phyloP scores from a whole-genome alignment of 2,797 vertebrate genomes.

The Anguilla anguilla region DNA sequence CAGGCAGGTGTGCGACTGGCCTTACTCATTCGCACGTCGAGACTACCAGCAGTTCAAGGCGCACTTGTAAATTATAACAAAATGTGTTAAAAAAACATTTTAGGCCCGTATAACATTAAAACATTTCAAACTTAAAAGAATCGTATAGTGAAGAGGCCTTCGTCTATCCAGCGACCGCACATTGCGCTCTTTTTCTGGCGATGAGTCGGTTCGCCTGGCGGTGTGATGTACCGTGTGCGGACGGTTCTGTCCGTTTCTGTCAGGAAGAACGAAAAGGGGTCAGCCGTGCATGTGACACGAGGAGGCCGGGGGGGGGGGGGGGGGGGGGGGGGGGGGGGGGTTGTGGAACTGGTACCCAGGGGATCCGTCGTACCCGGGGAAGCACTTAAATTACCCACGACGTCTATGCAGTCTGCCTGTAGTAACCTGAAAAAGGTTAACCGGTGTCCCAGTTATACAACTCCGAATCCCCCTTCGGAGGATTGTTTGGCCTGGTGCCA shows the following conservation, averaged over 20 bases:
- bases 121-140: too few relatives aligned
- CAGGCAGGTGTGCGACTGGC: too few relatives aligned
- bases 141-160: too few relatives aligned
- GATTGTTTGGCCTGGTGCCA: not conserved
- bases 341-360: not conserved
- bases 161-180: not conserved
- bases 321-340: not conserved
- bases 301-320: not conserved
- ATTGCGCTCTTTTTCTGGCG: not conserved
- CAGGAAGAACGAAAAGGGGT: not conserved
- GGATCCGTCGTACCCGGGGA: not conserved
- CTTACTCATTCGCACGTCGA: too few relatives aligned
- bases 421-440: not conserved
- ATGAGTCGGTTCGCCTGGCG: not conserved
- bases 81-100: too few relatives aligned
- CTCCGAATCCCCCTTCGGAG: not conserved
- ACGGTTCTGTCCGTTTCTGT: not conserved
- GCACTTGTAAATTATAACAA: too few relatives aligned
- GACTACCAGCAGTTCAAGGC: too few relatives aligned
- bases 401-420: not conserved
- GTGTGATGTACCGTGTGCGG: not conserved
- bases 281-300: not conserved
- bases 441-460: not conserved
- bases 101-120: too few relatives aligned
- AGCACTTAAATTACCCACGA: conserved; percentile 6